Evolutionary conservation across 2,888 invertebrate genomes (phyloP).

Genomic region (Phanerotoma sp.): DNA sequence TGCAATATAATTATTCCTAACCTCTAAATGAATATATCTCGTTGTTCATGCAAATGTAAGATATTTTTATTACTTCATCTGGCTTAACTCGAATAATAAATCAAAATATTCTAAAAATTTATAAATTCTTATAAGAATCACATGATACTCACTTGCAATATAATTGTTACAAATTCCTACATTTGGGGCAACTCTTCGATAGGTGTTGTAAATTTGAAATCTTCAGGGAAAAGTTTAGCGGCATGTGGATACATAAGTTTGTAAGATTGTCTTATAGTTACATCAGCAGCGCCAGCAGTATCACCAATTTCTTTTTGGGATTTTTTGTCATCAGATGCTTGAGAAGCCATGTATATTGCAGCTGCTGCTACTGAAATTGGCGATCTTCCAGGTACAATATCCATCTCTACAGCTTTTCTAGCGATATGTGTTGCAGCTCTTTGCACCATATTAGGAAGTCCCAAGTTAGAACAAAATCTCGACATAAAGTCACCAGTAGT

Average conservation of each 20-base stretch:
- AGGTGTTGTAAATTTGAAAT: conserved; percentile 93
- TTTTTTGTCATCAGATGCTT: conserved; percentile 92
- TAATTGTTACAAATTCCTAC: conserved; percentile 54
- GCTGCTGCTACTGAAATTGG: conserved; percentile 99
- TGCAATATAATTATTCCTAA: too few relatives aligned
- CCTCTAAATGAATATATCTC: too few relatives aligned
- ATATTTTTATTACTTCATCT: too few relatives aligned
- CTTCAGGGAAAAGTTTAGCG: conserved; percentile 88
- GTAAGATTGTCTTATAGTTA: conserved; percentile 96
- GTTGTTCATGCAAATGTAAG: too few relatives aligned
- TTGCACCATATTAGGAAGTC: conserved; percentile 85
- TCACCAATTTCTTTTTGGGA: conserved; percentile 98
- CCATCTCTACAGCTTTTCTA: conserved; percentile 92
- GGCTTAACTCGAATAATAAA: too few relatives aligned
- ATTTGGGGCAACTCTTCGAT: conserved; percentile 91
- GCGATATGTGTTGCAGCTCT: conserved; percentile 97
- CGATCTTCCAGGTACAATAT: conserved; percentile 96
- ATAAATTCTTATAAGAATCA: too few relatives aligned
- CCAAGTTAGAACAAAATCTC: conserved; percentile 94
- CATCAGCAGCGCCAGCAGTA: conserved; percentile 97
- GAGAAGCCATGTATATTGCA: conserved; percentile 99
- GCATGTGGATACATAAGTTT: conserved; percentile 97
- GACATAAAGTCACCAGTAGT: conserved; percentile 99
- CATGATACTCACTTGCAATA: not conserved
- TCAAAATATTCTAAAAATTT: too few relatives aligned